Conservation (phyloP, 2,888 invertebrate species). For the Aplocera efformata region DNA sequence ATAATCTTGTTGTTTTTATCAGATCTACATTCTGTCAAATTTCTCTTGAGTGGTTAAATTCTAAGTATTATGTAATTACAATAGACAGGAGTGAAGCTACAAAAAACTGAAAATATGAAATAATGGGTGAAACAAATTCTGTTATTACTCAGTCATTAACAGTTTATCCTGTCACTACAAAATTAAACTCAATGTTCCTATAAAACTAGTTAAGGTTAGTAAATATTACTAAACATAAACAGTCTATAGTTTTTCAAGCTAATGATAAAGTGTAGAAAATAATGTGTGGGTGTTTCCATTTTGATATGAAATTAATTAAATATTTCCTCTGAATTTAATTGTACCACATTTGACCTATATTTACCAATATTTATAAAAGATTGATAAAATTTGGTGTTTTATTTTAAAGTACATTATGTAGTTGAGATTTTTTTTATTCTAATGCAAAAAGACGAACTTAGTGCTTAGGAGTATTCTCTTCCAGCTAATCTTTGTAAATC, state of each 20-base stretch:
- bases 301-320: conserved; percentile 77
- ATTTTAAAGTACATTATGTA: conserved; percentile 44
- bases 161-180: conserved; percentile 45
- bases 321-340: conserved; percentile 78
- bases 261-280: conserved; percentile 79
- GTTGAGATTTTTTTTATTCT: too few species aligned
- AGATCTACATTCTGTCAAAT: too few species aligned
- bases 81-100: too few species aligned
- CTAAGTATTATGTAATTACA: too few species aligned
- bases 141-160: not conserved
- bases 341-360: conserved; percentile 79
- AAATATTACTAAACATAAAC: conserved; percentile 20
- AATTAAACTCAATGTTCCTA: conserved; percentile 64
- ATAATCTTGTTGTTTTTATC: too few species aligned
- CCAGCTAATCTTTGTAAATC: too few species aligned
- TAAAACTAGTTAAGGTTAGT: conserved; percentile 54
- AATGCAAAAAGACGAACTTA: too few species aligned
- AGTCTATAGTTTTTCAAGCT: conserved; percentile 25
- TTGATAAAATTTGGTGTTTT: conserved; percentile 65
- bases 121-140: too few species aligned
- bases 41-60: too few species aligned
- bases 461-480: too few species aligned
- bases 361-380: conserved; percentile 80
- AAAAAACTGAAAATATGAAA: too few species aligned
- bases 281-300: conserved; percentile 73